These are phyloP conservation scores for Drosophila pectinifera DNA, from an alignment of 1,140 invertebrate species.

Conservation along the genomic window DNA sequence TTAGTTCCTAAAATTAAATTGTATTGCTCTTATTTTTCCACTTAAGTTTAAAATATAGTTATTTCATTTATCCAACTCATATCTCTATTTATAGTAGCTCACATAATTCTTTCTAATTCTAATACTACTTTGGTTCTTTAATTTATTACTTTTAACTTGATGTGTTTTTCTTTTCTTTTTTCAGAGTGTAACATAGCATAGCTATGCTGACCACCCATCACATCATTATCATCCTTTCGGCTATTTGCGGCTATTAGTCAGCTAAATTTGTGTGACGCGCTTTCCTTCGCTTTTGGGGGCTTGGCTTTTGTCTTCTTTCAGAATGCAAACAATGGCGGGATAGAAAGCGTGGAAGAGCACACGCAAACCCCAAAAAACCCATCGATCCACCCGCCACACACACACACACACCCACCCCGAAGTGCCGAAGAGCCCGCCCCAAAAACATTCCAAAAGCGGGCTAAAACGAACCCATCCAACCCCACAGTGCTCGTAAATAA, in stretches of 20 bases:
- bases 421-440: background rate
- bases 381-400: constrained; percentile 24
- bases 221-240: constrained; percentile 51
- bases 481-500: constrained; percentile 74
- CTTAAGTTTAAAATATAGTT: too few relatives aligned
- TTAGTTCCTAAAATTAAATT: too few relatives aligned
- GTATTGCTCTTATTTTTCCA: too few relatives aligned
- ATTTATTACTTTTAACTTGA: background rate
- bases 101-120: background rate
- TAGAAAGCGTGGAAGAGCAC: constrained; percentile 54
- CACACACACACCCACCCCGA: background rate
- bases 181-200: background rate
- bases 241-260: constrained; percentile 68
- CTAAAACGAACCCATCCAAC: constrained; percentile 31
- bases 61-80: too few relatives aligned
- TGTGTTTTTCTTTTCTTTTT: background rate
- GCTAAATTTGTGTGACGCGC: constrained; percentile 74
- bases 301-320: constrained; percentile 79
- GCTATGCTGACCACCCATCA: constrained; percentile 36
- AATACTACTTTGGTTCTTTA: background rate
- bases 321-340: constrained; percentile 74
- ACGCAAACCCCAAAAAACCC: constrained; percentile 40
- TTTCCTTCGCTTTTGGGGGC: constrained; percentile 69
- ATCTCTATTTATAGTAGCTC: too few relatives aligned
- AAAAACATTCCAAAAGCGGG: constrained; percentile 7